Evolutionary conservation across 2,797 vertebrate genomes (phyloP), one percentile per base, ranked within the genome.

Genomic region (Micrastur ruficollis): DNA sequence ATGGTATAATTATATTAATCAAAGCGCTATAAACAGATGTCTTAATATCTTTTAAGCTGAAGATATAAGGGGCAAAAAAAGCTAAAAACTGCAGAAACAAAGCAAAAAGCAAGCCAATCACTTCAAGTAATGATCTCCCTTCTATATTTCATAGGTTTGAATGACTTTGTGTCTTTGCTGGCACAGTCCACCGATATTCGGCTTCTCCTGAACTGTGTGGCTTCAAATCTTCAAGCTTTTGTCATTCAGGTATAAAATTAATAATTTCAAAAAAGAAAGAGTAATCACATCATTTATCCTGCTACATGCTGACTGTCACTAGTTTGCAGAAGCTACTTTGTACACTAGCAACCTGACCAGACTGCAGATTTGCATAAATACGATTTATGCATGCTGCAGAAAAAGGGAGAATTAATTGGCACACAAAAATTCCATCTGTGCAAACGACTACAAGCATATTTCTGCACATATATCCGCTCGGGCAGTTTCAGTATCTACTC

Each of bases 181-280:
- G 84, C 80, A 46, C 93, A 87, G 79, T 96, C 89, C 12, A 78
- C 95, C 76, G 97, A 98, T 70, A 96, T 98, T 66, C 84, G 86
- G 3, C 71, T 96, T 81, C 98, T 98, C 85, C 93, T 98, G 74
- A 96, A 96, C 23, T 94, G 79, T 67, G 27, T 98, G 44, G 98
- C 94, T 95, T 97, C 97, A 66, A 95, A 97, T 87, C 97, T 98
- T 66, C 95, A 98, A 78, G 87, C 71, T 61, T 97, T 97, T 68
- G 59, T 98, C 76, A 97, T 98, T 92, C 93, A 98, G 98, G 98
- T 98, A 97, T 53, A 75, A 92, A 96, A 92, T 79, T 31, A 75
- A 53, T 83, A 19, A 80, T 73, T 79, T 90, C 87, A 93, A 55
- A 55, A 90, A 71, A 82, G 52, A 67, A 91, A 76, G 79, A 68